Conservation (phyloP, 2,113 vertebrate genomes). For the Eubucco bourcierii region DNA sequence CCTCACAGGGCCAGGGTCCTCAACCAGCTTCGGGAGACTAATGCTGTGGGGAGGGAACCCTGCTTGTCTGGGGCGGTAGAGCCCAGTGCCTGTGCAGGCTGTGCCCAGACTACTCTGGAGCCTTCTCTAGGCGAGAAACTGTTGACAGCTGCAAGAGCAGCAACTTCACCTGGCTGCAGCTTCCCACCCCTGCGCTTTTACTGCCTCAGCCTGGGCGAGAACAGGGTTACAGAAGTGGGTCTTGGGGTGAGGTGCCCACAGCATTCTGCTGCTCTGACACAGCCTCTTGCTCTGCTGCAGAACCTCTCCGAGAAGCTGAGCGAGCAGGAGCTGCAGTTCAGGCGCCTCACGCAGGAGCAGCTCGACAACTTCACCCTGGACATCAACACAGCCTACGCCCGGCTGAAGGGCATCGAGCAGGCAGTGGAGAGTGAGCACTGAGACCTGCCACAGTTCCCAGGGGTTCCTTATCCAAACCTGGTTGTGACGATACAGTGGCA, state of each 20-base stretch:
- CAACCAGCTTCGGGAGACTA: background rate
- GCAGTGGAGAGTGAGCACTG: slow-evolving; percentile 90
- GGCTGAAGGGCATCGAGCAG: slow-evolving; percentile 93
- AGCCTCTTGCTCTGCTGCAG: slow-evolving; percentile 59
- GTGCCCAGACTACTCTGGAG: background rate
- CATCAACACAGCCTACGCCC: slow-evolving; percentile 91
- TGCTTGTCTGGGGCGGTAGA: background rate
- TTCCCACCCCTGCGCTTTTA: no score
- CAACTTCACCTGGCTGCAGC: background rate
- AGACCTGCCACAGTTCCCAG: background rate
- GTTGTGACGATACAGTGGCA: no score
- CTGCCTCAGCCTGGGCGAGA: background rate
- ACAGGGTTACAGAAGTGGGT: background rate
- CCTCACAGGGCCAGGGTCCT: fast-evolving
- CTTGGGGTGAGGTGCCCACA: background rate
- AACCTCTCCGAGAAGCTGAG: slow-evolving; percentile 83
- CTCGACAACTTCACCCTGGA: slow-evolving; percentile 95
- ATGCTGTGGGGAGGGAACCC: fast-evolving
- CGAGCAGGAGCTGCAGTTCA: slow-evolving; percentile 88
- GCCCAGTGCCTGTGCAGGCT: background rate
- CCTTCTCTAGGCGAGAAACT: background rate
- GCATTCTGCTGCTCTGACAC: background rate
- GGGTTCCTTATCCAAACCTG: background rate
- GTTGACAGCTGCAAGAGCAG: background rate
- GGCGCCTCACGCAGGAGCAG: slow-evolving; percentile 91